Base-by-base conservation (phyloP, 2,113 vertebrate species). In the Phylloscopus trochiloides region DNA sequence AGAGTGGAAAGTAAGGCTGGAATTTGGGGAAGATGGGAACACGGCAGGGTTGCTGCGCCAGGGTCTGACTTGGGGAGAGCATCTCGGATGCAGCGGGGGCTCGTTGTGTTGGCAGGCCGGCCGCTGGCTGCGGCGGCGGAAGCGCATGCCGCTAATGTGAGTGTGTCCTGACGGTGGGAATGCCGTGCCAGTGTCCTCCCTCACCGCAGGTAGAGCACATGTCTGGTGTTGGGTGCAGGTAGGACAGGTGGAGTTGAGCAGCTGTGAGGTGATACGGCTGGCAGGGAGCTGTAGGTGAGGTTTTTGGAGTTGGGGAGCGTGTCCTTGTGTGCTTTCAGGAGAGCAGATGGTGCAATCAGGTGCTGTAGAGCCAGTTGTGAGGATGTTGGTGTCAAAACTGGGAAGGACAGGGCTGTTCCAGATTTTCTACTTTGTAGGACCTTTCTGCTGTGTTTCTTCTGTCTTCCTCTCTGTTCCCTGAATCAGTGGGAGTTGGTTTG, bases 1-100 rank as follows among this genome's bases (percentile, higher is more conserved):
- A 98, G 97, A 98, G 98, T 98, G 98, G 98, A 98, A 99, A 99
- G 99, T 99, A 98, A 98, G 98, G 97, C 97, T 97, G 97, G 97
- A 97, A 97, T 95, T 95, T 66, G 95, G 98, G 97, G 97, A 97
- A 94, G 98, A 95, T 0, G 94, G 88, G 43, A 74, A 94, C 62
- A 85, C 31, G 63, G 93, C 85, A 96, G 92, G 84, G 73, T 92
- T 73, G 29, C 85, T 80, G 93, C 31, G 19, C 62, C 71, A 94
- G 86, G 50, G 52, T 63, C 63, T 80, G 47, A 58, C 50, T 43
- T 17, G 31, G 94, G 96, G 94, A 95, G 52, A 93, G 88, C 72
- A 52, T 88, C 93, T 92, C 1, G 3, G 87, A 62, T 48, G 81
- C 87, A 85, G 84, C 1, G 38, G 89, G 94, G 91, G 51, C 84